phyloP scores from a whole-genome alignment of 2,888 invertebrate species.

The Chalcis sispes region DNA sequence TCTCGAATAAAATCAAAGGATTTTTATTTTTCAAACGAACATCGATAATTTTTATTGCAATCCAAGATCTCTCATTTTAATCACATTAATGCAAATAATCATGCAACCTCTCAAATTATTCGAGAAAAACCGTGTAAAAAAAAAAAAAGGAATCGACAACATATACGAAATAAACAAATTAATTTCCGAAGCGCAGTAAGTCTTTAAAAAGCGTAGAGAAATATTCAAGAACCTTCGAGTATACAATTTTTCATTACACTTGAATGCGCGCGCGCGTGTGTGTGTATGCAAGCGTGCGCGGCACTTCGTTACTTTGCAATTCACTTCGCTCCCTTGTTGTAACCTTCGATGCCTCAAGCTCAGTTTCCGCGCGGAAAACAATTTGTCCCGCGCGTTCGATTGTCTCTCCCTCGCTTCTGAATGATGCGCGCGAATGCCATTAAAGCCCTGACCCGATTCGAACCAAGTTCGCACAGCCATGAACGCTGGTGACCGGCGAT shows the following conservation, averaged over 20 bases:
- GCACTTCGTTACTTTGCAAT: constrained; percentile 17
- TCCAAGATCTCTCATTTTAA: not conserved
- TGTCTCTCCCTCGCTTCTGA: constrained; percentile 12
- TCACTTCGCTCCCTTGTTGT: constrained; percentile 15
- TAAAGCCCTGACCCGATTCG: constrained; percentile 48
- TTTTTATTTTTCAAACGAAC: too few relatives aligned
- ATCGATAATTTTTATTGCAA: too few relatives aligned
- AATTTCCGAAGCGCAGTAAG: constrained; percentile 5
- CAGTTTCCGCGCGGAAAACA: constrained; percentile 41
- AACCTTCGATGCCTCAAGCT: constrained; percentile 43
- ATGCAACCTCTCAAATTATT: not conserved
- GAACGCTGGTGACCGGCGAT: not conserved
- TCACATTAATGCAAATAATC: not conserved
- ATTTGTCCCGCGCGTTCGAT: constrained; percentile 38
- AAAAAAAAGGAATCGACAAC: too few relatives aligned
- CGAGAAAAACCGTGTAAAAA: not conserved
- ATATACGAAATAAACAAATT: not conserved
- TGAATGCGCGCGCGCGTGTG: too few relatives aligned
- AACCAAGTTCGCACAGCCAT: constrained; percentile 15
- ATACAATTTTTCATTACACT: constrained; percentile 32
- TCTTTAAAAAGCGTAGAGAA: too few relatives aligned
- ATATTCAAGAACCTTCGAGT: not conserved
- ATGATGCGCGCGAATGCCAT: constrained; percentile 41
- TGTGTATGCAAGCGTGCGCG: constrained; percentile 1
- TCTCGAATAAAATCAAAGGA: too few relatives aligned